Conservation (phyloP, 2,888 invertebrate genomes). For the Aleiodes alternator region DNA sequence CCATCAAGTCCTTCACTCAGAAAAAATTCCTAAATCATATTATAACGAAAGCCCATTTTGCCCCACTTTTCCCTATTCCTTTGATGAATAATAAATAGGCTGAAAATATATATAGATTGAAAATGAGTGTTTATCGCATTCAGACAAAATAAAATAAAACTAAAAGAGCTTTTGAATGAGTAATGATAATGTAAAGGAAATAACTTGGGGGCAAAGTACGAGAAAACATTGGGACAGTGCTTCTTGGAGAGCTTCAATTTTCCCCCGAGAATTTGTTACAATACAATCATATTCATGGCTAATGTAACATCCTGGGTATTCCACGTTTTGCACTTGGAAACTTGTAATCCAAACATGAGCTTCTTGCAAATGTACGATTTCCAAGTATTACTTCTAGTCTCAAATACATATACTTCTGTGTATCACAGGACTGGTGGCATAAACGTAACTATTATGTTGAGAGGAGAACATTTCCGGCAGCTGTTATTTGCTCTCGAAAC, state of each 20-base stretch:
- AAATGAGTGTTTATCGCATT: background rate
- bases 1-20: too few species aligned
- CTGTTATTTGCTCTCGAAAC: conserved; percentile 55
- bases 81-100: background rate
- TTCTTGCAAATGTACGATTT: conserved; percentile 33
- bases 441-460: conserved; percentile 58
- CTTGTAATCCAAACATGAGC: conserved; percentile 43
- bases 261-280: background rate
- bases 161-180: background rate
- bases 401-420: conserved; percentile 30
- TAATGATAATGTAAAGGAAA: conserved; percentile 20
- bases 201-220: conserved; percentile 15
- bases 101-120: background rate
- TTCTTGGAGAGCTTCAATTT: too few species aligned
- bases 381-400: conserved; percentile 24
- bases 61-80: background rate
- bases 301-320: conserved; percentile 36
- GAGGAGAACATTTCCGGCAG: conserved; percentile 56
- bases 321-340: conserved; percentile 12
- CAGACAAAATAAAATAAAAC: background rate
- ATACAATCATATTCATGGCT: conserved; percentile 27
- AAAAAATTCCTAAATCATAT: too few species aligned
- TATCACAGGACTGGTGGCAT: conserved; percentile 47
- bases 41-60: too few species aligned
- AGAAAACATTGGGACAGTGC: conserved; percentile 23